These are phyloP conservation scores for Gymnorhina tibicen DNA, from an alignment of 2,113 vertebrate genomes.

Conservation along the genomic window DNA sequence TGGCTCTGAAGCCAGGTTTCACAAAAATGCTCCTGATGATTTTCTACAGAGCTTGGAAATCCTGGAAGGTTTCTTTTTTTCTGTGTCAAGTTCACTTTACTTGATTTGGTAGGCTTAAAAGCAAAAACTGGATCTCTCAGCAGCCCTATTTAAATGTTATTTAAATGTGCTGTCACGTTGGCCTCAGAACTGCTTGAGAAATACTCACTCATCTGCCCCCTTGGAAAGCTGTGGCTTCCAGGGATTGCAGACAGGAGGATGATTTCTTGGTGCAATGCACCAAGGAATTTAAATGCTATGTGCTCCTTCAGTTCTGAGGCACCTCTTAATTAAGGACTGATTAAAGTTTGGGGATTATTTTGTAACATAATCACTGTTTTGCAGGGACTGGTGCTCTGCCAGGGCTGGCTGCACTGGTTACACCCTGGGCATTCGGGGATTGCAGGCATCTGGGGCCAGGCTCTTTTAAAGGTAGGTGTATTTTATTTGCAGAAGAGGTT, in stretches of 20 bases:
- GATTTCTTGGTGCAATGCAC: slow-evolving; percentile 7
- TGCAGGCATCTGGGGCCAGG: neutral
- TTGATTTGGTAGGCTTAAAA: neutral
- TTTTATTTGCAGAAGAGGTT: neutral
- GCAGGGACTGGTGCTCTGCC: neutral
- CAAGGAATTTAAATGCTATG: neutral
- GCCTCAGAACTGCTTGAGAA: neutral
- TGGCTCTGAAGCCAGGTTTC: neutral
- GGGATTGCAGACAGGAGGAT: neutral
- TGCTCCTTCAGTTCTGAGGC: neutral
- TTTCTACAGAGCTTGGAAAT: neutral
- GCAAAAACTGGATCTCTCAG: neutral
- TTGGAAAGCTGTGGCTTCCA: neutral
- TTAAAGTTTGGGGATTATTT: neutral
- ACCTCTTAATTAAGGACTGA: neutral
- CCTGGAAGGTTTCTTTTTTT: neutral
- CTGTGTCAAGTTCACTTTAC: neutral
- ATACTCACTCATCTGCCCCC: neutral
- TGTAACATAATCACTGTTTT: neutral
- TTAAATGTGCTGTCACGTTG: neutral
- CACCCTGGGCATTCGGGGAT: neutral
- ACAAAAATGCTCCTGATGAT: neutral
- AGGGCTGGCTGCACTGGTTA: neutral
- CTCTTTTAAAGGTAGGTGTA: neutral
- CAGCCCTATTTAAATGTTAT: neutral